phyloP scores from a whole-genome alignment of 2,888 invertebrate genomes.

The Tinea pellionella region DNA sequence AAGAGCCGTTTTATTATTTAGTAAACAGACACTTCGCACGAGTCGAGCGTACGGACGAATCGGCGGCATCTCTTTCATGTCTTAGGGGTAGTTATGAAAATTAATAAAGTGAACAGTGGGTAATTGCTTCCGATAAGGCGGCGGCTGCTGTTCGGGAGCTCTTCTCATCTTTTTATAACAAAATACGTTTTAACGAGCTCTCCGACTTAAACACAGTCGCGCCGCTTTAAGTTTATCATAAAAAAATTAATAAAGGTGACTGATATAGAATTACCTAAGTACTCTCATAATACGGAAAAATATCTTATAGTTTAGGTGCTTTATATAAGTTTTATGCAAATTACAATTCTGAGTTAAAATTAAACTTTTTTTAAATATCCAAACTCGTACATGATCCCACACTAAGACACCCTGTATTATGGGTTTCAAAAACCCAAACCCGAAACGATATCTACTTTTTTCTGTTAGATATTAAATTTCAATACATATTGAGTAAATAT shows the following conservation, averaged over 20 bases:
- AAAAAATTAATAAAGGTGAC: slow-evolving; percentile 1
- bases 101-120: slow-evolving; percentile 63
- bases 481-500: too few species aligned
- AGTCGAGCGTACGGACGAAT: neutral
- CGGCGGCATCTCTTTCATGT: slow-evolving; percentile 55
- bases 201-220: slow-evolving; percentile 4
- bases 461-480: too few species aligned
- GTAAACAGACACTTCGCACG: slow-evolving; percentile 2
- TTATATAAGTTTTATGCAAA: too few species aligned
- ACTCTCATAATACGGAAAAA: neutral
- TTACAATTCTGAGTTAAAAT: too few species aligned
- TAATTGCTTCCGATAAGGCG: slow-evolving; percentile 66
- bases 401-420: too few species aligned
- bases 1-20: slow-evolving; percentile 1
- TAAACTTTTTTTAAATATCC: too few species aligned
- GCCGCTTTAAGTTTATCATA: neutral
- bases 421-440: too few species aligned
- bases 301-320: too few species aligned
- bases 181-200: slow-evolving; percentile 7
- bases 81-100: slow-evolving; percentile 64
- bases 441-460: too few species aligned
- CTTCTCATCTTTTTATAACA: slow-evolving; percentile 4
- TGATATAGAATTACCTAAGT: neutral
- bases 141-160: slow-evolving; percentile 22
- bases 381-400: too few species aligned